Conservation (phyloP, 2,888 invertebrate genomes). For the Lutraria lutraria region DNA sequence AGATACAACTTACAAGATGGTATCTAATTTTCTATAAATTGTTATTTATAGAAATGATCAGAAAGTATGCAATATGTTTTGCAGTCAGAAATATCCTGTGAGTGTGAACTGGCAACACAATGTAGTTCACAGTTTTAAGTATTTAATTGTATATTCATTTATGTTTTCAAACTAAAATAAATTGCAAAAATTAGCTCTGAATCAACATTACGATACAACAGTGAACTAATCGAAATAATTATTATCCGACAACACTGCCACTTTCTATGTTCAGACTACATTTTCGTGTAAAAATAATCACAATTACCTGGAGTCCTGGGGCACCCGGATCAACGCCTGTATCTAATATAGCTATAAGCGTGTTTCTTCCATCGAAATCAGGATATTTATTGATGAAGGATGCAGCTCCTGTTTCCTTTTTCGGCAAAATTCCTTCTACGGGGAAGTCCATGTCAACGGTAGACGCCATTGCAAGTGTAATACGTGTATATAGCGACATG, state of each 20-base stretch:
- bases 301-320: slow-evolving; percentile 93
- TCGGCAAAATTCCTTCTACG: slow-evolving; percentile 89
- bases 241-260: neutral
- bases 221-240: neutral
- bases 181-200: too few species aligned
- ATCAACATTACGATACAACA: too few species aligned
- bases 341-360: slow-evolving; percentile 97
- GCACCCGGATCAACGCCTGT: slow-evolving; percentile 99
- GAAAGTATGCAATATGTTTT: too few species aligned
- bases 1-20: too few species aligned
- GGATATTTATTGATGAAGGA: slow-evolving; percentile 96
- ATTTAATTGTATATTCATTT: too few species aligned
- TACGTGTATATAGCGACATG: neutral
- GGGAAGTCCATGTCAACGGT: slow-evolving; percentile 84
- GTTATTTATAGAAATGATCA: too few species aligned
- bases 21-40: too few species aligned
- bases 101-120: too few species aligned
- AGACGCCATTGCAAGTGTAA: slow-evolving; percentile 78
- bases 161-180: too few species aligned
- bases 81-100: too few species aligned
- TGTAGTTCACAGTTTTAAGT: too few species aligned
- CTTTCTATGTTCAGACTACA: neutral
- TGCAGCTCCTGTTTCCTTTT: slow-evolving; percentile 96
- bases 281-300: neutral
- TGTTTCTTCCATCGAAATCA: slow-evolving; percentile 95